Conservation (phyloP, 2,113 vertebrate genomes). For the Naja naja region DNA sequence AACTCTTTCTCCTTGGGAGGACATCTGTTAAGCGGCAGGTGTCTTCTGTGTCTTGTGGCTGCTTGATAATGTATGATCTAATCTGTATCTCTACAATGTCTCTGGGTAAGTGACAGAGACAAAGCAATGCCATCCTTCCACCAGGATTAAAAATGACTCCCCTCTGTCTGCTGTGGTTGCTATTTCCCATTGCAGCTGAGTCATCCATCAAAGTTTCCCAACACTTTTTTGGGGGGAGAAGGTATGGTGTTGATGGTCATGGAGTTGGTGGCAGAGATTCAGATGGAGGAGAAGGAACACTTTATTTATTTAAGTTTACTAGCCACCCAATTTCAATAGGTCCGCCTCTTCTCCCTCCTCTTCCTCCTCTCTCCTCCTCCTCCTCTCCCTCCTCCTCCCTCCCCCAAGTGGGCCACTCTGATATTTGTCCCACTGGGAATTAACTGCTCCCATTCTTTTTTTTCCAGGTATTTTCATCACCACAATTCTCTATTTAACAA, state of each 20-base stretch:
- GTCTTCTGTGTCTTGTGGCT: slow-evolving; percentile 64
- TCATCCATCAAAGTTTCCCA: slow-evolving; percentile 24
- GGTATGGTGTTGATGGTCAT: neutral
- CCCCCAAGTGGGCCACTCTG: neutral
- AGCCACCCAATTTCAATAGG: neutral
- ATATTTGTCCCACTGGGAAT: neutral
- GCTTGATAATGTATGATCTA: slow-evolving; percentile 74
- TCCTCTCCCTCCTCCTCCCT: neutral
- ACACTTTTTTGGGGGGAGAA: neutral
- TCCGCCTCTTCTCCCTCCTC: neutral
- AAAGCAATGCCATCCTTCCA: slow-evolving; percentile 59
- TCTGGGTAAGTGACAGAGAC: slow-evolving; percentile 67
- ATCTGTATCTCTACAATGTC: slow-evolving; percentile 63
- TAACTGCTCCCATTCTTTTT: neutral
- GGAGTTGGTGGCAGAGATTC: neutral
- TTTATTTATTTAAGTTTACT: neutral
- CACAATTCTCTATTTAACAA: neutral
- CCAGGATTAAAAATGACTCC: slow-evolving; percentile 45
- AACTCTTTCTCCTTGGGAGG: slow-evolving; percentile 71
- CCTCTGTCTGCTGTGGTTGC: slow-evolving; percentile 9
- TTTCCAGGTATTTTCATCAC: neutral
- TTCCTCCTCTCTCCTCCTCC: too few species aligned
- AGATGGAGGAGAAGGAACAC: neutral
- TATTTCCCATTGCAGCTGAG: neutral
- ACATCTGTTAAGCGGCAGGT: slow-evolving; percentile 76